A percentile compares a stretch with the other conserved stretches of the same genome.
Conservation (phyloP, 2,797 vertebrate species). For the Artibeus jamaicensis region DNA sequence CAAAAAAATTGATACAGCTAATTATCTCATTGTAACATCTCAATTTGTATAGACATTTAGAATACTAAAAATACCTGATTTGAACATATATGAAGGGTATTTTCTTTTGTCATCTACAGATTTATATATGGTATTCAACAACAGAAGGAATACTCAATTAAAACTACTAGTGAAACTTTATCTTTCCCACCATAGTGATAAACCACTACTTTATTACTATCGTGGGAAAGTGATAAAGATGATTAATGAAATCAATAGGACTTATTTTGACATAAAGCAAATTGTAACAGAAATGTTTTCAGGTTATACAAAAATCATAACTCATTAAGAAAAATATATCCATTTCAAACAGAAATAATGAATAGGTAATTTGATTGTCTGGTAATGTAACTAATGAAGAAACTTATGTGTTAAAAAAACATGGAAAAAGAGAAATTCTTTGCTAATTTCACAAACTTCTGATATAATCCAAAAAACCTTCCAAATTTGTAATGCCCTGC, state of each 20-base stretch:
- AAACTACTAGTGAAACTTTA: background rate
- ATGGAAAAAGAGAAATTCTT: background rate
- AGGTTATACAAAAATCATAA: background rate
- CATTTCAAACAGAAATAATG: background rate
- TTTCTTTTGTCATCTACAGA: background rate
- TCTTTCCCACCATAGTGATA: no score
- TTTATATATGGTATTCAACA: background rate
- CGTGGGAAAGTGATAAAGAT: background rate
- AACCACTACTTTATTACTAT: no score
- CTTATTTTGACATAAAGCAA: conserved; percentile 7
- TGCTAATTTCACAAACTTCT: conserved; percentile 1
- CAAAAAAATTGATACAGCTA: background rate
- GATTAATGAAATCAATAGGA: background rate
- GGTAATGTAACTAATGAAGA: background rate
- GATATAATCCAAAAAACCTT: background rate
- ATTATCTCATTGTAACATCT: background rate
- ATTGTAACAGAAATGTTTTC: background rate
- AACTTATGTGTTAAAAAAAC: background rate
- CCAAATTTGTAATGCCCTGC: background rate
- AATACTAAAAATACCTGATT: background rate
- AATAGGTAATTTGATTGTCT: background rate
- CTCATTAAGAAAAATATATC: background rate
- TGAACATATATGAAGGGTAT: background rate
- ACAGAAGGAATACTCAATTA: background rate
- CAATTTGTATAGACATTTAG: background rate